Base-by-base conservation (phyloP, 2,113 vertebrate species). In the Brachypodius melanocephalos region DNA sequence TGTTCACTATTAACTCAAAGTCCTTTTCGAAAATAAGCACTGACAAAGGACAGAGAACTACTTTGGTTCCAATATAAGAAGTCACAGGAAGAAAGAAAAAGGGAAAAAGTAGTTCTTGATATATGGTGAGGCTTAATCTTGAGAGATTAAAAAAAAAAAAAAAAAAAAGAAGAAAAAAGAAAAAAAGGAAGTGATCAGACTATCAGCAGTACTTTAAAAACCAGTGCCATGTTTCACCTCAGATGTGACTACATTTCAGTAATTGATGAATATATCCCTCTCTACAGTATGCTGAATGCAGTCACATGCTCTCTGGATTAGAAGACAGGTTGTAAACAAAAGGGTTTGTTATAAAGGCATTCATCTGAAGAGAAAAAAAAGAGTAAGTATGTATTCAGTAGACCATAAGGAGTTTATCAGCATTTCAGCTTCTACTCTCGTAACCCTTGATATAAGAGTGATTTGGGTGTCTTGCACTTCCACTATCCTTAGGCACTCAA, bases 291-390 rank as follows among this genome's bases (percentile, higher is more conserved):
- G 22, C 69, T 87, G 77, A 82, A 73, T 54, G 29, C 16, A 72
- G 89, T 89, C 14, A 6, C 76, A 79, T 52, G 85, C 45, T 54
- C 71, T n/a, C 57, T 91, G 36, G 28, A 78, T 54, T 71, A 25
- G 54, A 95, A 87, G 38, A 65, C n/a, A 57, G 5, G 22, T 38
- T 78, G n/a, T 88, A 94, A 95, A 94, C 84, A 94, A 91, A 92
- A 81, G 31, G 3, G 8, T 40, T 86, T 77, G 46, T 88, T 77
- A 49, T 34, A 85, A 69, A n/a, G 29, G 7, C 42, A 85, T 73
- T 93, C 22, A 42, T 72, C 45, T 75, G 57, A 75, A 95, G 25
- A 76, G 54, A 58, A 85, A 75, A 75, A 49, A 29, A 76, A 31
- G 43, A 89, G 13, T 38, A 85, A 72, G 15, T 34, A 63, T 29